Evolutionary conservation across 2,113 vertebrate genomes (phyloP).

Genomic region (Tilapia sparmanii): DNA sequence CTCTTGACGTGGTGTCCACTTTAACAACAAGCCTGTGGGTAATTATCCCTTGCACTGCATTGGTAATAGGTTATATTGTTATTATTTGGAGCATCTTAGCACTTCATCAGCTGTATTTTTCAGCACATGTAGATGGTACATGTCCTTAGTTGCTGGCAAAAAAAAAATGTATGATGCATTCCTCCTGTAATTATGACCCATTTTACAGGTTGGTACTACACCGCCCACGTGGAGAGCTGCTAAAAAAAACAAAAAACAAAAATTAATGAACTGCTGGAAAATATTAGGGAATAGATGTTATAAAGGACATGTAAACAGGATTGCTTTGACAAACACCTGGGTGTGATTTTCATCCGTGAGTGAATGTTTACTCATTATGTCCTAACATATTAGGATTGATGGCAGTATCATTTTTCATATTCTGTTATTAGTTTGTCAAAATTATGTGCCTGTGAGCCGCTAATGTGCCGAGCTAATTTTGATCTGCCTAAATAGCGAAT

Average conservation of each 20-base stretch:
- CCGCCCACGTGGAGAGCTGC: not conserved
- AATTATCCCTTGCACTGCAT: not conserved
- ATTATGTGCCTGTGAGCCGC: not conserved
- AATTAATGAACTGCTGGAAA: not conserved
- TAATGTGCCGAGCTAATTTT: not conserved
- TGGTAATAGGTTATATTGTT: not conserved
- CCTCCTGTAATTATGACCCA: not conserved
- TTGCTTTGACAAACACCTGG: not conserved
- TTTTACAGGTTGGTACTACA: not conserved
- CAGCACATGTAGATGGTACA: not conserved
- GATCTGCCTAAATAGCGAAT: not conserved
- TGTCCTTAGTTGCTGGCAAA: not conserved
- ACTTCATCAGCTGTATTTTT: not conserved
- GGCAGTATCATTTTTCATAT: not conserved
- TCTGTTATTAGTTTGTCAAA: not conserved
- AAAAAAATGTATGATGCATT: not conserved
- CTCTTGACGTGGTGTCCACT: not conserved
- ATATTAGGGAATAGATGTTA: not conserved
- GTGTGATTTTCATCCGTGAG: not conserved
- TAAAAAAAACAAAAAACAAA: not conserved
- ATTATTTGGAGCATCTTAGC: not conserved
- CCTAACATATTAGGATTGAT: not conserved
- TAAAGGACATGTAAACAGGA: not conserved
- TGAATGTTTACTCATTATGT: not conserved
- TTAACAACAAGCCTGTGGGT: not conserved